A percentile compares a stretch with the other conserved stretches of the same genome.
phyloP scores from a whole-genome alignment of 2,888 invertebrate species.

The Mechanitis mazaeus region DNA sequence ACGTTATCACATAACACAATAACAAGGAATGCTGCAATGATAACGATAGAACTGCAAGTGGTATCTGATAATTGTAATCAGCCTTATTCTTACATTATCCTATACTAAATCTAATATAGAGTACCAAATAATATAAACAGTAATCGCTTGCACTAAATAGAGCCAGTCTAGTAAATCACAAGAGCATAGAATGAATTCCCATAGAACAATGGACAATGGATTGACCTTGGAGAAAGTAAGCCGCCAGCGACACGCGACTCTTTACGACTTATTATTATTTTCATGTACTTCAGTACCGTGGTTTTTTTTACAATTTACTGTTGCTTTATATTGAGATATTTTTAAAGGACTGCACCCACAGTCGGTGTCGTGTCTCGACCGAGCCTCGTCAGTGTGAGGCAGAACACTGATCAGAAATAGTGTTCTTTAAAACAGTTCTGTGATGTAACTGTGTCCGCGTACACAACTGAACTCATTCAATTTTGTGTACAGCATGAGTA shows the following conservation, averaged over 20 bases:
- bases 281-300: not conserved
- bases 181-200: slow-evolving; percentile 3
- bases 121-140: not conserved
- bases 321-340: too few relatives aligned
- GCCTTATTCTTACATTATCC: not conserved
- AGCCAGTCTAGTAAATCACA: slow-evolving; percentile 24
- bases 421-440: too few relatives aligned
- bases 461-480: too few relatives aligned
- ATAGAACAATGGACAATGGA: slow-evolving; percentile 26
- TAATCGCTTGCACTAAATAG: not conserved
- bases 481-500: too few relatives aligned
- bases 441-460: too few relatives aligned
- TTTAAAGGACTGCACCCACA: too few relatives aligned
- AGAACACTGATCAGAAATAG: too few relatives aligned
- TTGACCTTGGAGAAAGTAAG: slow-evolving; percentile 31
- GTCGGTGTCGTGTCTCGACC: too few relatives aligned
- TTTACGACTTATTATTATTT: not conserved
- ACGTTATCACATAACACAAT: slow-evolving; percentile 22
- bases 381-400: too few relatives aligned
- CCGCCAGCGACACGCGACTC: slow-evolving; percentile 1
- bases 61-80: slow-evolving; percentile 21
- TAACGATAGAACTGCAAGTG: slow-evolving; percentile 21
- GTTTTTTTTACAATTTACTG: not conserved
- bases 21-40: slow-evolving; percentile 22
- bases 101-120: slow-evolving; percentile 4